Evolutionary conservation across 2,888 invertebrate genomes (phyloP).

Genomic region (Piscicola geometra): DNA sequence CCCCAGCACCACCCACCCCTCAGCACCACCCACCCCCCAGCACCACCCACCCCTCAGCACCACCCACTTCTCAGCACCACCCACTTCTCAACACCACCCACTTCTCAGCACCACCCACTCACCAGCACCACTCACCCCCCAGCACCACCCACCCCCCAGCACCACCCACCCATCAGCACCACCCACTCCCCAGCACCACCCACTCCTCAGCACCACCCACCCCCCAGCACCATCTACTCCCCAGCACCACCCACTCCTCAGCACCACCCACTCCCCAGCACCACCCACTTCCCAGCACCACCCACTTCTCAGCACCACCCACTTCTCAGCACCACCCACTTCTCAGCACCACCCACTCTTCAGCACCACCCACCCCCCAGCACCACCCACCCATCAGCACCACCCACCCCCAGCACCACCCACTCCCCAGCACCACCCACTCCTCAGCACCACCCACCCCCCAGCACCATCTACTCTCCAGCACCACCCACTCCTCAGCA

Average conservation of each 20-base stretch:
- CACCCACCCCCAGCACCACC: constrained; percentile 59
- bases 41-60: neutral
- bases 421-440: neutral
- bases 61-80: constrained; percentile 68
- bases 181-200: neutral
- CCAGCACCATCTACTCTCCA: no score
- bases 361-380: constrained; percentile 56
- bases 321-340: neutral
- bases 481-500: no score
- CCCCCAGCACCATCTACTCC: neutral
- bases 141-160: no score
- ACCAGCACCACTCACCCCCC: no score
- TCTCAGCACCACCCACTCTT: neutral
- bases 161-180: no score
- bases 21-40: neutral
- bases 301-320: no score
- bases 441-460: no score
- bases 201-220: neutral
- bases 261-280: no score
- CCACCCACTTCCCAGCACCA: no score
- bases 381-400: constrained; percentile 99
- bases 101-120: neutral
- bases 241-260: neutral
- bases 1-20: neutral
- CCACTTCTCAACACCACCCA: constrained; percentile 49